Percentiles rank a stretch among this genome's conserved stretches.
Evolutionary conservation across 2,797 vertebrate genomes (phyloP).

Genomic region (Lemur catta): DNA sequence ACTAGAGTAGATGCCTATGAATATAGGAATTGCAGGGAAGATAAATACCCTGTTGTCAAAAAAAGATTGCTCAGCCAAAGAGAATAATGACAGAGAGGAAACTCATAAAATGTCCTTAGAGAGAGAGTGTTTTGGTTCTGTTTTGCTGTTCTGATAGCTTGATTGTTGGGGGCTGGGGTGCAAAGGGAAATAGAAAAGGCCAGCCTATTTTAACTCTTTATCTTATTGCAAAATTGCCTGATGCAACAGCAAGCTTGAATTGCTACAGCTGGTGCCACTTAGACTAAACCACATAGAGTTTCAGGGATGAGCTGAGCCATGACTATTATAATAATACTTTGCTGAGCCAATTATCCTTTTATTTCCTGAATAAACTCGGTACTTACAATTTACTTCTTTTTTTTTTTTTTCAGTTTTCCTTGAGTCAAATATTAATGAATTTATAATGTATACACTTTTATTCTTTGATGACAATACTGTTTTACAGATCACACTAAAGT

Average conservation of each 20-base stretch:
- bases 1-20: constrained; percentile 23
- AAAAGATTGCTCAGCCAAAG: constrained; percentile 49
- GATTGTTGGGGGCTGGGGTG: constrained; percentile 40
- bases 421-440: neutral
- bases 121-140: constrained; percentile 51
- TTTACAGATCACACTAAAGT: neutral
- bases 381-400: neutral
- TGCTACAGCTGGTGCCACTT: neutral
- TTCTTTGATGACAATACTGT: neutral
- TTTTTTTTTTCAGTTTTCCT: neutral
- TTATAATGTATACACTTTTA: neutral
- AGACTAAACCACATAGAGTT: neutral
- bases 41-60: constrained; percentile 71
- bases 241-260: constrained; percentile 27
- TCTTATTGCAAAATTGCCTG: constrained; percentile 55
- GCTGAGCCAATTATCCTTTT: constrained; percentile 31
- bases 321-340: neutral
- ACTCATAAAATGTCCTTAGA: constrained; percentile 66
- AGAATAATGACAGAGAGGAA: constrained; percentile 68
- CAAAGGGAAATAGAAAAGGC: constrained; percentile 40
- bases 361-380: constrained; percentile 28
- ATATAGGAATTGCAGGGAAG: constrained; percentile 54
- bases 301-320: neutral
- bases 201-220: constrained; percentile 61
- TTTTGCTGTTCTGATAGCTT: constrained; percentile 59